Conservation (phyloP, 1,140 invertebrate species). For the Steinernema feltiae region DNA sequence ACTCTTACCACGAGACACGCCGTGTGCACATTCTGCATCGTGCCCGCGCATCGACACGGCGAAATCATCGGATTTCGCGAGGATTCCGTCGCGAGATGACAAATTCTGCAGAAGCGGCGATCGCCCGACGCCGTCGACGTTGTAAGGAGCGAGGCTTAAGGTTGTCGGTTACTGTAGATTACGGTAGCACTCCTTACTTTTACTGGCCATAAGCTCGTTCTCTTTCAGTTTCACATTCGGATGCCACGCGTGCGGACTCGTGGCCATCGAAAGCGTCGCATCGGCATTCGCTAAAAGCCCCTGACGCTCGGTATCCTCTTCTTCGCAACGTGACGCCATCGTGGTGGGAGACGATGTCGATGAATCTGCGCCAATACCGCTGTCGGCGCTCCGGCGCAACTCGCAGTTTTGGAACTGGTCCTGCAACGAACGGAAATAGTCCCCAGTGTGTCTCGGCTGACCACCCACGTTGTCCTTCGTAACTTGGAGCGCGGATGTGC, state of each 20-base stretch:
- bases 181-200: neutral
- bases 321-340: neutral
- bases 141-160: neutral
- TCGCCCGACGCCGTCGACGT: neutral
- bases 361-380: neutral
- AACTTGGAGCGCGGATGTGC: neutral
- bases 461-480: neutral
- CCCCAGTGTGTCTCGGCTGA: neutral
- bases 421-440: neutral
- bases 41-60: slow-evolving; percentile 63
- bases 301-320: neutral
- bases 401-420: neutral
- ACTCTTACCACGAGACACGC: slow-evolving; percentile 62
- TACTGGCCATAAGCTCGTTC: neutral
- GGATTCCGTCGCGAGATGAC: slow-evolving; percentile 56
- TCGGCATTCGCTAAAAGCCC: neutral
- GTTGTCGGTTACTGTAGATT: neutral
- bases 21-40: slow-evolving; percentile 63
- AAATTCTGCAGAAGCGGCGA: slow-evolving; percentile 29
- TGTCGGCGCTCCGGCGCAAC: neutral
- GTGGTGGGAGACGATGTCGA: neutral
- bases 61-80: slow-evolving; percentile 61
- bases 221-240: neutral
- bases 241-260: neutral
- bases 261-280: neutral